phyloP scores from a whole-genome alignment of 2,888 invertebrate genomes.

The Bruchidius siliquastri region DNA sequence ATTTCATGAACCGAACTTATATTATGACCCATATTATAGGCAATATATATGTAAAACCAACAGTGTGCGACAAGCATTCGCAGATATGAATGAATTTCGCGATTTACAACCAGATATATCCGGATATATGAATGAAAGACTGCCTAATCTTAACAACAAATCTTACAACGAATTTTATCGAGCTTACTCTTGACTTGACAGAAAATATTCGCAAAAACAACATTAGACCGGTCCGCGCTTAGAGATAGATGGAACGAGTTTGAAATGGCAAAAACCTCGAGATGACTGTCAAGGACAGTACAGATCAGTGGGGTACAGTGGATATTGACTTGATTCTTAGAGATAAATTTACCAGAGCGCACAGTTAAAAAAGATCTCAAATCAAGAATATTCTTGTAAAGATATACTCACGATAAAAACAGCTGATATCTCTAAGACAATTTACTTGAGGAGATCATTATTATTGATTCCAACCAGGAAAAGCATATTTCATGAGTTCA shows the following conservation, averaged over 20 bases:
- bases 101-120: background rate
- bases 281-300: constrained; percentile 22
- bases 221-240: constrained; percentile 19
- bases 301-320: background rate
- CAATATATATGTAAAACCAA: background rate
- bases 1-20: background rate
- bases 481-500: no score
- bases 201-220: background rate
- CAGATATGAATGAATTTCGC: constrained; percentile 21
- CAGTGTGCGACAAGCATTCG: background rate
- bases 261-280: constrained; percentile 22
- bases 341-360: no score
- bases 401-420: no score
- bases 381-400: no score
- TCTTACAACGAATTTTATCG: background rate
- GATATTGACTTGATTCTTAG: background rate
- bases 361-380: no score
- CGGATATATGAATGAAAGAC: background rate
- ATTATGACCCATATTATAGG: background rate
- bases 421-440: no score
- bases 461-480: no score
- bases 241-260: constrained; percentile 18
- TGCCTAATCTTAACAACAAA: constrained; percentile 16
- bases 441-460: no score
- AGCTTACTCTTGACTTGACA: background rate